These are phyloP conservation scores for Horisme vitalbata DNA, from an alignment of 2,888 invertebrate genomes.

Conservation along the genomic window DNA sequence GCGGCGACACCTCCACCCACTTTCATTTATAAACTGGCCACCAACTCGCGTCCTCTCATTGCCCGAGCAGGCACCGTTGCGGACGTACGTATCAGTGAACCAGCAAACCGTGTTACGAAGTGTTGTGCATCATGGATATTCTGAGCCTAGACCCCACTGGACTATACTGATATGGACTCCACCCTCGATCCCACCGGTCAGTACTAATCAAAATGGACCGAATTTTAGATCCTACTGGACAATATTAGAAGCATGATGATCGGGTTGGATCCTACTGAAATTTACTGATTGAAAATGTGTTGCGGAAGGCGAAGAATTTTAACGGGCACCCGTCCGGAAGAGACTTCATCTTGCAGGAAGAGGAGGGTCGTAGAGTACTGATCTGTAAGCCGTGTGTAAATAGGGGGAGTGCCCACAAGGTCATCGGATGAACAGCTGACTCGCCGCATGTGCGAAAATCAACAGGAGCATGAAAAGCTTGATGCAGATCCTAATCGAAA, in stretches of 20 bases:
- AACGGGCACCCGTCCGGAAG: constrained; percentile 71
- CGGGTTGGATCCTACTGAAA: constrained; percentile 75
- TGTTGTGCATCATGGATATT: constrained; percentile 75
- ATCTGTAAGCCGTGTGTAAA: constrained; percentile 59
- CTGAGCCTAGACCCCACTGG: constrained; percentile 74
- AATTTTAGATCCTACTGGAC: constrained; percentile 71
- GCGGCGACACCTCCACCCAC: constrained; percentile 53
- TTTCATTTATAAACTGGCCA: constrained; percentile 67
- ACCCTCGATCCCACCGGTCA: constrained; percentile 74
- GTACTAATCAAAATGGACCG: constrained; percentile 57
- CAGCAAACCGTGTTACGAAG: constrained; percentile 49
- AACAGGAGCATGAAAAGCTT: constrained; percentile 43
- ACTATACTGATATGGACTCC: constrained; percentile 72
- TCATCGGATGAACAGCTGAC: constrained; percentile 74
- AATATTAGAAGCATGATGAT: constrained; percentile 66
- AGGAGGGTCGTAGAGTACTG: constrained; percentile 58
- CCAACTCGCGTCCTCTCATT: constrained; percentile 60
- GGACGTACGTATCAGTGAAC: constrained; percentile 52
- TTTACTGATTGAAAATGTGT: constrained; percentile 76
- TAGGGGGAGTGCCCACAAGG: constrained; percentile 70
- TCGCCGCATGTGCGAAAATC: constrained; percentile 67
- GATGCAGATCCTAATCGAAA: constrained; percentile 28
- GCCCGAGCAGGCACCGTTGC: constrained; percentile 62
- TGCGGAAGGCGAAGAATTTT: constrained; percentile 72
- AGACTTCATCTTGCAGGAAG: constrained; percentile 76